Evolutionary conservation across 2,797 vertebrate genomes (phyloP).

Genomic region (Neoniphon sammara): DNA sequence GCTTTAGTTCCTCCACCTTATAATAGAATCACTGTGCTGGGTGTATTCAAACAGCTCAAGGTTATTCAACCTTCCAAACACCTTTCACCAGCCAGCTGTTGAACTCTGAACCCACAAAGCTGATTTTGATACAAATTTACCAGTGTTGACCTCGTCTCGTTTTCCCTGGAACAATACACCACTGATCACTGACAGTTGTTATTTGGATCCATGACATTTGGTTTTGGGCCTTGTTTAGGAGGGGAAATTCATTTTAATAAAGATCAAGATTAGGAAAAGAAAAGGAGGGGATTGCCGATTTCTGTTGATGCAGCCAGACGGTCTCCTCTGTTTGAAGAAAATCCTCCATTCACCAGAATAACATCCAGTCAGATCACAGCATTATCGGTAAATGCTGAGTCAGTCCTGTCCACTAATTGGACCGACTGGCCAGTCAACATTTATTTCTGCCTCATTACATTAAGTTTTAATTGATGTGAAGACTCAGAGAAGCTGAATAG

Average conservation of each 20-base stretch:
- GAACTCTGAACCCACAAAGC: constrained; percentile 46
- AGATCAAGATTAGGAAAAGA: not conserved
- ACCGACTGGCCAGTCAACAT: constrained; percentile 32
- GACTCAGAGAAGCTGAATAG: constrained; percentile 28
- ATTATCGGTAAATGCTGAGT: constrained; percentile 41
- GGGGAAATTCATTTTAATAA: constrained; percentile 33
- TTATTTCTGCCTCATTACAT: constrained; percentile 38
- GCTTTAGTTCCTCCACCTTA: constrained; percentile 58
- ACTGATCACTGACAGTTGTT: constrained; percentile 43
- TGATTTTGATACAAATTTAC: constrained; percentile 52
- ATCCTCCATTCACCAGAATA: constrained; percentile 7
- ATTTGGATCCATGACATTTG: constrained; percentile 42
- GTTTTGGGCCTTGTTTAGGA: constrained; percentile 35
- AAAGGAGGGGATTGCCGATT: constrained; percentile 17
- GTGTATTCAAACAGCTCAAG: constrained; percentile 67
- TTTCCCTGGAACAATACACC: constrained; percentile 21
- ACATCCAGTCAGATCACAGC: constrained; percentile 26
- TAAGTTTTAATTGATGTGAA: constrained; percentile 44
- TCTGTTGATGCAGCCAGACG: constrained; percentile 33
- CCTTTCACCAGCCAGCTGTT: constrained; percentile 56
- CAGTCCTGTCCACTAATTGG: constrained; percentile 20
- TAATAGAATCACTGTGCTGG: constrained; percentile 72
- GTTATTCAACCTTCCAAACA: constrained; percentile 56
- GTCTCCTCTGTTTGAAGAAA: constrained; percentile 38
- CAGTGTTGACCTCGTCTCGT: constrained; percentile 24